Evolutionary conservation across 2,113 vertebrate genomes (phyloP).

Genomic region (Amphilophus citrinellus): DNA sequence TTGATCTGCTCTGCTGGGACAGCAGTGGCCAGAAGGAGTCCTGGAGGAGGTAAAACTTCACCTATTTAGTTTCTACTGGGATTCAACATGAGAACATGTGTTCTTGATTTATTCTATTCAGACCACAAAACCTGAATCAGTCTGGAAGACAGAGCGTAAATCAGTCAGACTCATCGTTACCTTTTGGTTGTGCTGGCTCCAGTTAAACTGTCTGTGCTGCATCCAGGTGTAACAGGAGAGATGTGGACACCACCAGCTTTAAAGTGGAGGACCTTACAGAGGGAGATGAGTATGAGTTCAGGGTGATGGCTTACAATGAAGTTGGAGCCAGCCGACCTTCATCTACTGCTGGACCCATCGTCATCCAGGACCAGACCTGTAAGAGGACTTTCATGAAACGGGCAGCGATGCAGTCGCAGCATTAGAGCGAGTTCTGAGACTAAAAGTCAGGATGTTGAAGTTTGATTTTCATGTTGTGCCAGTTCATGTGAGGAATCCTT

Average conservation of each 20-base stretch:
- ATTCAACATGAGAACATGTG: neutral
- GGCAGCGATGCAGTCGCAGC: neutral
- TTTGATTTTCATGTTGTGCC: neutral
- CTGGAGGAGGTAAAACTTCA: slow-evolving; percentile 85
- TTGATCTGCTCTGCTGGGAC: slow-evolving; percentile 95
- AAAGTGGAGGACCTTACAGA: slow-evolving; percentile 93
- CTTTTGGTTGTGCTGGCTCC: neutral
- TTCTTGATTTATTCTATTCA: neutral
- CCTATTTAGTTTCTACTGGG: neutral
- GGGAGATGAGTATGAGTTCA: slow-evolving; percentile 96
- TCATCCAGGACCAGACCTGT: slow-evolving; percentile 96
- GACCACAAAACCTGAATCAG: neutral
- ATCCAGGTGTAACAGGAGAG: slow-evolving; percentile 89
- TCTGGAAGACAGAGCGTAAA: neutral
- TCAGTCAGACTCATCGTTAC: neutral
- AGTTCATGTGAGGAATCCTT: neutral
- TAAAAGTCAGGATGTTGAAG: neutral
- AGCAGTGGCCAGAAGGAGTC: slow-evolving; percentile 91
- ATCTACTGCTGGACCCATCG: slow-evolving; percentile 89
- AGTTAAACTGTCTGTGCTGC: neutral
- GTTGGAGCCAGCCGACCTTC: slow-evolving; percentile 94
- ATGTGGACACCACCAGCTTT: slow-evolving; percentile 92
- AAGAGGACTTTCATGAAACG: slow-evolving; percentile 4
- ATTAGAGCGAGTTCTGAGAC: neutral
- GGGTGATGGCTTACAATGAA: slow-evolving; percentile 93